A percentile compares a stretch with the other conserved stretches of the same genome.
Conservation (phyloP, 2,113 vertebrate species). For the Oryzias celebensis region DNA sequence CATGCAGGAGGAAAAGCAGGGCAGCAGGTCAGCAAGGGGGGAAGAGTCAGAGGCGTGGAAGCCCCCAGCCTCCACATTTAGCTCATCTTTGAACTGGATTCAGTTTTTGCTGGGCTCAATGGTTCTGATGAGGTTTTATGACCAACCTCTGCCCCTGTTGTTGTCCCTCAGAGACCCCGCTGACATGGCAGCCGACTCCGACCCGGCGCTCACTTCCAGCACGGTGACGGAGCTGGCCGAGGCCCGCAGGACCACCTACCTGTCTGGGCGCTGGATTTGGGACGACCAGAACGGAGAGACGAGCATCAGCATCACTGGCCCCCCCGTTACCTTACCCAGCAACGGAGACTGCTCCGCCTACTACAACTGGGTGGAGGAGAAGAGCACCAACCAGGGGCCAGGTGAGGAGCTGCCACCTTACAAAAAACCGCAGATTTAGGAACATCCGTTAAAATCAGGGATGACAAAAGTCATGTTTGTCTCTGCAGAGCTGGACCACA, state of each 20-base stretch:
- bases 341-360: conserved; percentile 97
- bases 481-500: conserved; percentile 88
- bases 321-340: conserved; percentile 89
- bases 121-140: too few species aligned
- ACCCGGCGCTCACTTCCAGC: conserved; percentile 90
- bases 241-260: conserved; percentile 93
- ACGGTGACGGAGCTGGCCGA: conserved; percentile 96
- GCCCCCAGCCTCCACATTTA: too few species aligned
- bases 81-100: too few species aligned
- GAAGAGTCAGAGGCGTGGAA: not conserved
- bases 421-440: not conserved
- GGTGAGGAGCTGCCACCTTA: conserved; percentile 69
- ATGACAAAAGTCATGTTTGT: not conserved
- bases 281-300: conserved; percentile 97
- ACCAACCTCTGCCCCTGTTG: not conserved
- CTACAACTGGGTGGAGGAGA: conserved; percentile 85
- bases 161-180: conserved; percentile 84
- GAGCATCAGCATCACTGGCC: conserved; percentile 91
- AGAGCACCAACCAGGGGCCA: conserved; percentile 87
- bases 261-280: conserved; percentile 96
- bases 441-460: not conserved
- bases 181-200: conserved; percentile 84
- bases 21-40: conserved; percentile 76
- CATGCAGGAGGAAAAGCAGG: conserved; percentile 89
- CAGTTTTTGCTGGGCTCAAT: too few species aligned